These are phyloP conservation scores for Sphaeramia orbicularis DNA, from an alignment of 2,797 vertebrate species.

Conservation along the genomic window DNA sequence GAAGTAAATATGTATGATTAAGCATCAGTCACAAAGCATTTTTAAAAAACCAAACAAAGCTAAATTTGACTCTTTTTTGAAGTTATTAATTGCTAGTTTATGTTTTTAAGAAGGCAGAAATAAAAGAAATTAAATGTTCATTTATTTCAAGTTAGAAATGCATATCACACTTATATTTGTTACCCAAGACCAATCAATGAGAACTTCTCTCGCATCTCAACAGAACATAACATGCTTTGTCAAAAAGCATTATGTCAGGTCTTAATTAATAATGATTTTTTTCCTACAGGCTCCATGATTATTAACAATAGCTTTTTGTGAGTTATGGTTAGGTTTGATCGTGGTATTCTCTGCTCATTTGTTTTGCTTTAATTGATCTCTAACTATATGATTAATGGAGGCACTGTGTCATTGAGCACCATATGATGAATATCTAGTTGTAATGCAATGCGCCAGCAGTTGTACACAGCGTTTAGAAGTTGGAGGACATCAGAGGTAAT, in stretches of 20 bases:
- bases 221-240: constrained; percentile 72
- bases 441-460: constrained; percentile 83
- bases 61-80: constrained; percentile 26
- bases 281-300: constrained; percentile 63
- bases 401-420: constrained; percentile 85
- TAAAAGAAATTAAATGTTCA: constrained; percentile 63
- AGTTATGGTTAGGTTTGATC: constrained; percentile 93
- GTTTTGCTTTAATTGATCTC: constrained; percentile 96
- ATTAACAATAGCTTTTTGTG: constrained; percentile 87
- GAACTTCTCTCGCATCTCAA: constrained; percentile 63
- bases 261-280: constrained; percentile 84
- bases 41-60: constrained; percentile 31
- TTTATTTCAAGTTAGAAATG: constrained; percentile 75
- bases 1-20: neutral
- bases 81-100: constrained; percentile 51
- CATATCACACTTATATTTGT: constrained; percentile 59
- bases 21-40: constrained; percentile 16
- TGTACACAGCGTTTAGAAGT: constrained; percentile 85
- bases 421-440: constrained; percentile 92
- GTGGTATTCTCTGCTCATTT: constrained; percentile 93
- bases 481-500: constrained; percentile 88
- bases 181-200: constrained; percentile 72
- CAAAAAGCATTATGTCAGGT: constrained; percentile 80
- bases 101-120: constrained; percentile 54
- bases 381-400: constrained; percentile 93